Evolutionary conservation across 2,113 vertebrate genomes (phyloP).

Genomic region (Sylvietta virens): DNA sequence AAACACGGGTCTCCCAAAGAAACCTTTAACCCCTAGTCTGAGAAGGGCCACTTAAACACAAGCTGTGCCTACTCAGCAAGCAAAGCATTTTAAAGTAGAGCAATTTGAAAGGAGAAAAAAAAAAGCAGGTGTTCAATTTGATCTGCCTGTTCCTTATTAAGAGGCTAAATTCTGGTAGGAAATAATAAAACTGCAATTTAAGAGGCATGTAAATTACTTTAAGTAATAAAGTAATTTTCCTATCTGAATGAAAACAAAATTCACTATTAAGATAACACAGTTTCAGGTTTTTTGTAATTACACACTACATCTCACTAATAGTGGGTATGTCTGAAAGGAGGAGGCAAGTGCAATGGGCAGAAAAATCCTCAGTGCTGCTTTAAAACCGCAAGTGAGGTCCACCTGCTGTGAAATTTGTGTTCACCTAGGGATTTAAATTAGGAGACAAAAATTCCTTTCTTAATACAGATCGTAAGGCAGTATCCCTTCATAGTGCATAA

Average conservation of each 20-base stretch:
- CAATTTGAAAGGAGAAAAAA: neutral
- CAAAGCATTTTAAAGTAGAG: constrained; percentile 23
- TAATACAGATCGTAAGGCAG: neutral
- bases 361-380: neutral
- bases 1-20: constrained; percentile 52
- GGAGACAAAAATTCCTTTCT: neutral
- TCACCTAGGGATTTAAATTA: neutral
- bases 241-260: constrained; percentile 23
- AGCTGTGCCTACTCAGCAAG: constrained; percentile 58
- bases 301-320: neutral
- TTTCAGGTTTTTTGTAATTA: constrained; percentile 15
- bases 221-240: too few relatives aligned
- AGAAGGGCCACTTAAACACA: constrained; percentile 35
- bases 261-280: constrained; percentile 4
- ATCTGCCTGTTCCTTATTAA: constrained; percentile 22
- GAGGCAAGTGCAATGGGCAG: neutral
- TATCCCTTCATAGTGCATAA: neutral
- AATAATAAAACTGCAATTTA: constrained; percentile 36
- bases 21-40: constrained; percentile 58
- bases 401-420: neutral
- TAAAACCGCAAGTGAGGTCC: neutral
- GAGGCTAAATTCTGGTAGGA: neutral
- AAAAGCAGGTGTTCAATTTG: neutral
- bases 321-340: neutral
- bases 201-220: constrained; percentile 4